Evolutionary conservation across 2,797 vertebrate species (phyloP), one percentile per base, ranked within the genome.

Genomic region (Hozukius guyotensis): DNA sequence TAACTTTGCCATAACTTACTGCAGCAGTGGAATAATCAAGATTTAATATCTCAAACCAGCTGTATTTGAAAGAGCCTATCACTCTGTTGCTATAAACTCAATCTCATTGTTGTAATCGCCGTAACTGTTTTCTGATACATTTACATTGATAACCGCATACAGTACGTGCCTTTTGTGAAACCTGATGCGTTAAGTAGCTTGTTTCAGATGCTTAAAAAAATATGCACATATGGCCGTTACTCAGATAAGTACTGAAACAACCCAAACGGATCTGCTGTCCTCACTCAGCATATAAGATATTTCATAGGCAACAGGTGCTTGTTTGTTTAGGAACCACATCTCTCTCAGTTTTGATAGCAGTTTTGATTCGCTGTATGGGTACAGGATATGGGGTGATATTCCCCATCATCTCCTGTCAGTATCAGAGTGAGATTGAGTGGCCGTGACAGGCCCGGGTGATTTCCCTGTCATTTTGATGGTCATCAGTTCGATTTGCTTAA

Each of bases 391-490:
- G 66, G 74, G 53, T 77, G 64, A 72, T 88, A 70, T 63, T 38
- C 76, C 66, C 62, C 46, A 36, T 82, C 69, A 52, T 67, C 68
- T 75, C 72, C 60, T 68, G 82, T 88, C 60, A 68, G 83, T 65
- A 25, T 89, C 82, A 61, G 52, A 60, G 53, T 82, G 83, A 94
- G 69, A 85, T 55, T 81, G 80, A 93, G 70, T 60, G 38, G 79
- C 77, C 55, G 16, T 90, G 93, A 93, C 86, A 80, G 79, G 84
- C 55, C 78, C 38, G 60, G 74, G 63, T 84, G 84, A 82, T 88
- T 88, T 89, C 57, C 80, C 80, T 91, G 93, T 94, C 93, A 89
- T 89, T 91, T 88, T 82, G 83, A 91, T 84, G 81, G 82, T 85
- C 83, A 87, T 89, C 84, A 78, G 71, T 90, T 89, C 64, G 59